Conservation (phyloP, 2,113 vertebrate species). For the Axis porcinus region DNA sequence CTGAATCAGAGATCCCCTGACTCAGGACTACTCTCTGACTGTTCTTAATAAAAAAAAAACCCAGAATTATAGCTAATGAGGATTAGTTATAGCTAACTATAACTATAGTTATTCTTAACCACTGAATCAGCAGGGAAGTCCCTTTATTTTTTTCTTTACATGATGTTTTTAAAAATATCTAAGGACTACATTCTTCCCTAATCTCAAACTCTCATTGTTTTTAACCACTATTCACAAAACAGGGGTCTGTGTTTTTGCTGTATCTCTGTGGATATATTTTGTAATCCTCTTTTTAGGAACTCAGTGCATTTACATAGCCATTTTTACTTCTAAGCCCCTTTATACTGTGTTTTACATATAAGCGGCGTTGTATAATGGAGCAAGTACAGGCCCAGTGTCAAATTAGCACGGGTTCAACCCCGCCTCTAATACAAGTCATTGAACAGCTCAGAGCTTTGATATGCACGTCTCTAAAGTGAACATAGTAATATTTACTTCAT, state of each 20-base stretch:
- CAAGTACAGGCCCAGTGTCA: neutral
- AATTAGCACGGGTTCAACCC: neutral
- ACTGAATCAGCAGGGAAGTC: neutral
- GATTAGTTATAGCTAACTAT: neutral
- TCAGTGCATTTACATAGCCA: neutral
- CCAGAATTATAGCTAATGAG: slow-evolving; percentile 7
- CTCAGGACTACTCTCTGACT: neutral
- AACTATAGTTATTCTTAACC: neutral
- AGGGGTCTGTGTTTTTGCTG: neutral
- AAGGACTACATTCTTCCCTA: neutral
- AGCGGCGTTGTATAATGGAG: neutral
- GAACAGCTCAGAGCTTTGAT: neutral
- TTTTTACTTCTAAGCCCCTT: neutral
- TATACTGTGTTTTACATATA: neutral
- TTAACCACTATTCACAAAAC: neutral
- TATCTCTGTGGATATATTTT: neutral
- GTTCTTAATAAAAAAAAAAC: neutral
- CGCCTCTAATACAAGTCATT: neutral
- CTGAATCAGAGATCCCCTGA: slow-evolving; percentile 14
- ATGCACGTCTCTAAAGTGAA: neutral
- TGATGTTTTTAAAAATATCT: neutral
- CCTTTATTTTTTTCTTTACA: neutral
- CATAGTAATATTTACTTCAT: neutral
- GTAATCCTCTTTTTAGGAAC: neutral
- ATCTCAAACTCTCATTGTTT: neutral